Evolutionary conservation across 64 coral and sea anemone species (phyloP), one percentile per base, ranked within the genome.

Genomic region (Trachythela sp.): DNA sequence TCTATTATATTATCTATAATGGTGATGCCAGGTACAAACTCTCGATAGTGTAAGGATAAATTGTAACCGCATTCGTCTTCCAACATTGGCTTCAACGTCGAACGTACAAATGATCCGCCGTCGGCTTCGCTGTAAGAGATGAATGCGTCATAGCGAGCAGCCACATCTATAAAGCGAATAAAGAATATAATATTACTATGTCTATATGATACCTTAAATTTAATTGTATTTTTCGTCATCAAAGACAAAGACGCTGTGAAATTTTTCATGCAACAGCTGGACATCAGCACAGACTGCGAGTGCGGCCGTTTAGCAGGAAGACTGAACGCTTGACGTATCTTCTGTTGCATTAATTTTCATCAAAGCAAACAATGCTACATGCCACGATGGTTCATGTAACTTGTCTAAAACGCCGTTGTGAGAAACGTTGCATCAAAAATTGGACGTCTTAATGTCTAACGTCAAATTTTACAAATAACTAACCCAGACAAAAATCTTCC

Each of bases 1-100:
- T 92, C 30, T 9, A 87, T 40, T 39, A 95, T 95, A 51, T 95
- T 95, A 8, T 87, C 64, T 20, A 95, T 39, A 59, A 95, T 92
- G 36, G 90, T n/a, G 24, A 18, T 33, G 13, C 94, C 94, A 30
- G 70, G 68, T 20, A 42, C 27, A 48, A 95, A 95, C 67, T 95
- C 88, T 5, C 88, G 85, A 20, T 84, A 87, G 38, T 95, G 75
- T 80, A 80, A 80, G 30, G 75, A 36, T 35, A 80, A 80, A 1
- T n/a, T 37, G 30, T 80, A 80, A 30, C 33, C 75, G 35, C 75
- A 80, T 29, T 80, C 75, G 15, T 80, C 34, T 20, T 80, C 75
- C 75, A 80, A 80, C 75, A 80, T 36, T 80, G 75, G 75, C 31
- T 37, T 39, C 75, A 80, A 80, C 20, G 75, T 80, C 4, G 75